These are phyloP conservation scores for Akabosia matsudoensis DNA, from an alignment of 1,140 invertebrate species.

Conservation along the genomic window DNA sequence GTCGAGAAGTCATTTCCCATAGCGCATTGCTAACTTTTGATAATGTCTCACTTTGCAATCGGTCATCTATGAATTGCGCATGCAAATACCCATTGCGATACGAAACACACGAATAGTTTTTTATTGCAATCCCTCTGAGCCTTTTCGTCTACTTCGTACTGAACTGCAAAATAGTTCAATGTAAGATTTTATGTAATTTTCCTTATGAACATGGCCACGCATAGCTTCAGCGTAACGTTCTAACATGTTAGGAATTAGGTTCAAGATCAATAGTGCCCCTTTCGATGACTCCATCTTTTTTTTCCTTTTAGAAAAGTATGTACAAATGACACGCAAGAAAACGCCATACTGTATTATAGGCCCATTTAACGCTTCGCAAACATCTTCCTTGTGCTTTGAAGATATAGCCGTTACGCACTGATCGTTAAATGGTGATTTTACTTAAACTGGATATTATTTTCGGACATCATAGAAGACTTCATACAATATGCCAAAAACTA, in stretches of 20 bases:
- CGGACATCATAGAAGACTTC: too few relatives aligned
- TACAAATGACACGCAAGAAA: neutral
- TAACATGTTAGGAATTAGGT: neutral
- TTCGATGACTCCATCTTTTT: conserved; percentile 3
- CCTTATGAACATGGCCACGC: too few relatives aligned
- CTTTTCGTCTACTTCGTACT: neutral
- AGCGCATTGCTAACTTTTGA: neutral
- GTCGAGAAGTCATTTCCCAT: too few relatives aligned
- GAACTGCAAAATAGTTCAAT: neutral
- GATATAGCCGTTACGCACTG: too few relatives aligned
- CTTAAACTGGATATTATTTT: too few relatives aligned
- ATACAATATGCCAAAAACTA: too few relatives aligned
- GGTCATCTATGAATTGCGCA: too few relatives aligned
- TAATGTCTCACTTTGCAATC: neutral
- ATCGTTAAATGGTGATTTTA: too few relatives aligned
- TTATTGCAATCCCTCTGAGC: neutral
- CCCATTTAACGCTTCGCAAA: too few relatives aligned
- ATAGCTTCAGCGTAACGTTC: neutral
- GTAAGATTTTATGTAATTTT: neutral
- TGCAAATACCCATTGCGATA: neutral
- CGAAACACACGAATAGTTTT: neutral
- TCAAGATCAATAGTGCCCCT: conserved; percentile 13
- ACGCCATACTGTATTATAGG: too few relatives aligned
- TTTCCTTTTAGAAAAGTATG: neutral
- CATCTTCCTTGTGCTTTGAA: too few relatives aligned